These are phyloP conservation scores for Polia nebulosa DNA, from an alignment of 2,888 invertebrate species.

Conservation along the genomic window DNA sequence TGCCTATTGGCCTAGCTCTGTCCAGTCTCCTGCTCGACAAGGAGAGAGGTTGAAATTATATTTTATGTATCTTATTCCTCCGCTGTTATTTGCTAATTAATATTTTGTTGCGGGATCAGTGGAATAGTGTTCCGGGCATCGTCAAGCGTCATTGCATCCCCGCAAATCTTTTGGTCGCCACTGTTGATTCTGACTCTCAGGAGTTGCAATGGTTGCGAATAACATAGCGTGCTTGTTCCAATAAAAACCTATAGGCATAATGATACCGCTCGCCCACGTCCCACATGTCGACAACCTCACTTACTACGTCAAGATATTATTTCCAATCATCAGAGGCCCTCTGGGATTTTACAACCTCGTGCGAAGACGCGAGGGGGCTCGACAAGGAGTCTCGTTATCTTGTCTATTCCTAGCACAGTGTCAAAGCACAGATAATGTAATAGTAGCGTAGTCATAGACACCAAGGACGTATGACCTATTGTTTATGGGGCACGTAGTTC, in stretches of 20 bases:
- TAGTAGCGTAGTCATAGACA: slow-evolving; percentile 15
- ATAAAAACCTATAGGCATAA: background rate
- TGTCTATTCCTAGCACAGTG: slow-evolving; percentile 15
- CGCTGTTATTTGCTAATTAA: too few relatives aligned
- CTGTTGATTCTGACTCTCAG: too few relatives aligned
- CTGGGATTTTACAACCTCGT: background rate
- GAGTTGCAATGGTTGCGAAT: too few relatives aligned
- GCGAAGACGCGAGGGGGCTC: background rate
- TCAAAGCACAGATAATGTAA: too few relatives aligned
- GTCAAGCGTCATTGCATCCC: too few relatives aligned
- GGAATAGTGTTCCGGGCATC: too few relatives aligned
- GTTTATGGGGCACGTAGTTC: background rate
- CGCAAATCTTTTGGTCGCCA: too few relatives aligned
- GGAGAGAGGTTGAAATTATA: too few relatives aligned
- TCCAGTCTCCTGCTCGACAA: too few relatives aligned
- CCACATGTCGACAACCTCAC: background rate
- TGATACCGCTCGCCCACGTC: background rate
- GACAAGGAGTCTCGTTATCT: background rate
- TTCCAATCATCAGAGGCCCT: background rate
- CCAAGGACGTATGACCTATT: background rate
- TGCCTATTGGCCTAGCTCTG: too few relatives aligned
- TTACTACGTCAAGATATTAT: background rate
- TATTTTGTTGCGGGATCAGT: too few relatives aligned
- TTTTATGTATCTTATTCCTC: too few relatives aligned
- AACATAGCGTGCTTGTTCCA: background rate